Conservation (phyloP, 2,797 vertebrate genomes). For the Caiman crocodilus region DNA sequence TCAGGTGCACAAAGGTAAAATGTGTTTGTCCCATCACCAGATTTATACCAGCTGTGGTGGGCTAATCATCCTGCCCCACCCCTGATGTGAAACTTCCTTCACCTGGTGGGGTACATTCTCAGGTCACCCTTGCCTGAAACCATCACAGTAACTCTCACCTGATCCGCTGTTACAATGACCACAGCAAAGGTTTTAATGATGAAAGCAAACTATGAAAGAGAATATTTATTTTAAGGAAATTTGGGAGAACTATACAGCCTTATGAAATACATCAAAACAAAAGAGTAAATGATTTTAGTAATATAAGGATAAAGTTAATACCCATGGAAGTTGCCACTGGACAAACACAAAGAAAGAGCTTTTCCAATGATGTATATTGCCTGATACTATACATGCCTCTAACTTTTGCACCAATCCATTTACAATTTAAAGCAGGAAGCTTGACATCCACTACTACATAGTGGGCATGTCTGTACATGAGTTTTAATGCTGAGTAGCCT, state of each 20-base stretch:
- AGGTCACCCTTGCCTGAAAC: no score
- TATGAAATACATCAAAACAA: background rate
- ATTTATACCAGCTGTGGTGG: no score
- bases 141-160: no score
- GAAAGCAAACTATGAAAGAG: background rate
- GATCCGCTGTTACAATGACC: no score
- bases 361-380: background rate
- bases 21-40: no score
- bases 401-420: background rate
- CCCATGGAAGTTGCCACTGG: background rate
- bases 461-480: no score
- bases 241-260: background rate
- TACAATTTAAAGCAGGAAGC: background rate
- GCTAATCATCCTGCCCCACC: no score
- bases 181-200: conserved; percentile 9
- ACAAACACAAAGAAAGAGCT: background rate
- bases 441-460: background rate
- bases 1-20: no score
- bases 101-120: no score
- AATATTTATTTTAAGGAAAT: background rate
- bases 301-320: background rate
- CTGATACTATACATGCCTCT: background rate
- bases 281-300: background rate
- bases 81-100: no score
- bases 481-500: background rate